A percentile compares a stretch with the other conserved stretches of the same genome.
These are phyloP conservation scores for Pseudomyrmex pallidus DNA, from an alignment of 1,140 invertebrate genomes.

Conservation along the genomic window DNA sequence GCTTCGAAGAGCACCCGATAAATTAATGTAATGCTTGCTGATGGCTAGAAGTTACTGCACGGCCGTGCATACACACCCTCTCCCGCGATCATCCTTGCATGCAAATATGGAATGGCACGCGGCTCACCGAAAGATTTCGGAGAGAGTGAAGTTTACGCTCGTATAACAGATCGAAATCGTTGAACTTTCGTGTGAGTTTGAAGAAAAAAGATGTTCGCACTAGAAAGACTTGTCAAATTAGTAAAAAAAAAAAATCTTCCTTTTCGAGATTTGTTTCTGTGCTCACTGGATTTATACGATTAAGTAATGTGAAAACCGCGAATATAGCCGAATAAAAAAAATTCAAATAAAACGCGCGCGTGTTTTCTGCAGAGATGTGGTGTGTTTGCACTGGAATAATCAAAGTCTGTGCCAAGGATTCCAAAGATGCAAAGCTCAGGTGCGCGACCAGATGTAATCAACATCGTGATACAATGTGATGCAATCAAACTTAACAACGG, in stretches of 20 bases:
- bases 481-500: conserved; percentile 51
- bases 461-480: conserved; percentile 33
- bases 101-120: conserved; percentile 66
- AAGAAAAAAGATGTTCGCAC: too few relatives aligned
- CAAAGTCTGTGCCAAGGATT: conserved; percentile 33
- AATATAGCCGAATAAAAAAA: too few relatives aligned
- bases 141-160: neutral
- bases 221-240: too few relatives aligned
- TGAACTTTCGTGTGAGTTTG: neutral
- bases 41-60: conserved; percentile 64
- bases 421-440: conserved; percentile 29
- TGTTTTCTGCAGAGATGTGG: conserved; percentile 15
- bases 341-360: neutral
- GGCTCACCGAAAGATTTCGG: conserved; percentile 42
- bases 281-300: too few relatives aligned
- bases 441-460: conserved; percentile 36
- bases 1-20: conserved; percentile 60
- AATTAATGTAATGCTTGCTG: conserved; percentile 70
- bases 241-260: too few relatives aligned
- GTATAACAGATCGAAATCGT: conserved; percentile 8
- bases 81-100: conserved; percentile 8
- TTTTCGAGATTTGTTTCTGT: too few relatives aligned
- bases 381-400: neutral
- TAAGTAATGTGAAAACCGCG: neutral
- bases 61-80: conserved; percentile 19